phyloP scores from a whole-genome alignment of 2,113 vertebrate species.

The Cochlearius cochlearius region DNA sequence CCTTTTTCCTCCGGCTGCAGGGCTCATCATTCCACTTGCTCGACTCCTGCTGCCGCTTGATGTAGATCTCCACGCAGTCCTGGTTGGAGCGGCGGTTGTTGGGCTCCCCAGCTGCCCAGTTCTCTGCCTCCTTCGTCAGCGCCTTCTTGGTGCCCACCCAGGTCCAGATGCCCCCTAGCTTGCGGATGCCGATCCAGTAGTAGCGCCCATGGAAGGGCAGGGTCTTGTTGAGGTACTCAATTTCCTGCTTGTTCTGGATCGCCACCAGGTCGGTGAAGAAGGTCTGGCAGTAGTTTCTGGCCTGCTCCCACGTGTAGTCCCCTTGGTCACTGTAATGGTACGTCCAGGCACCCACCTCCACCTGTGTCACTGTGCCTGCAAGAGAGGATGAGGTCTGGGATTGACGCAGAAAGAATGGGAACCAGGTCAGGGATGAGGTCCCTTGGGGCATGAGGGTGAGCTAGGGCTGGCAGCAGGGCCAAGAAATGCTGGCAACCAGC shows the following conservation, averaged over 20 bases:
- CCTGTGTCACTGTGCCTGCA: conserved; percentile 61
- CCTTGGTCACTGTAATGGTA: conserved; percentile 70
- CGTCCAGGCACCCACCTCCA: conserved; percentile 79
- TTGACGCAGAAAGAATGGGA: neutral
- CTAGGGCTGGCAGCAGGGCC: neutral
- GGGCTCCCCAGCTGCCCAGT: conserved; percentile 87
- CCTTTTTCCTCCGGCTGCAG: conserved; percentile 78
- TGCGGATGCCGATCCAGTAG: conserved; percentile 96
- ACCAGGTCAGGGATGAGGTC: neutral
- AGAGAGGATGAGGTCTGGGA: neutral
- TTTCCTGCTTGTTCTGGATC: conserved; percentile 91
- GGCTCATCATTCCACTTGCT: conserved; percentile 93
- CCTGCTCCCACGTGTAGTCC: conserved; percentile 73
- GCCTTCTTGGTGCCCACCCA: conserved; percentile 89
- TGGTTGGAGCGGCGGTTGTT: conserved; percentile 82
- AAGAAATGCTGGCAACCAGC: neutral
- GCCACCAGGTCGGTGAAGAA: conserved; percentile 89
- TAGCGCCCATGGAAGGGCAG: conserved; percentile 68
- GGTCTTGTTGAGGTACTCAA: conserved; percentile 74
- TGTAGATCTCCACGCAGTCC: conserved; percentile 96
- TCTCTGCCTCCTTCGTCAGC: conserved; percentile 79
- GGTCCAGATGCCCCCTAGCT: conserved; percentile 79
- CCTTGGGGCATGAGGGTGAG: neutral
- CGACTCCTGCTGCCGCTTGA: conserved; percentile 50
- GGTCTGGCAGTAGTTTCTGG: conserved; percentile 78